Evolutionary conservation across 23 tunicate species (phyloP).

Genomic region (Oikopleura albicans): DNA sequence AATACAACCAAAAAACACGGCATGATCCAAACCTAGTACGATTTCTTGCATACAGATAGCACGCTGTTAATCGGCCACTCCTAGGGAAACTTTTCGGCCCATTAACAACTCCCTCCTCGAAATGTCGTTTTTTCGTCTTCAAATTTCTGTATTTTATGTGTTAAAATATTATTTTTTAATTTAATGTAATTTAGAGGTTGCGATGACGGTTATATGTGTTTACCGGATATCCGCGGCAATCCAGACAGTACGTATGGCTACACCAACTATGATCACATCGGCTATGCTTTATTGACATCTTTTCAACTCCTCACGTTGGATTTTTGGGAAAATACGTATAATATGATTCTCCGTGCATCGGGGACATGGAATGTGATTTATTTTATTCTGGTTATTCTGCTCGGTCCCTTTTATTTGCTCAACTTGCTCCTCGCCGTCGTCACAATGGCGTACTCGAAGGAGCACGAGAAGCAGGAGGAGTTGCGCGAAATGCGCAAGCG

Average conservation of each 20-base stretch:
- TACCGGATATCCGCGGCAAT: conserved; percentile 43
- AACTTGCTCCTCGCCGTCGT: conserved; percentile 77
- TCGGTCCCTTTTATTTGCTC: conserved; percentile 68
- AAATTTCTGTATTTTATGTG: too few relatives aligned
- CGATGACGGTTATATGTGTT: conserved; percentile 36
- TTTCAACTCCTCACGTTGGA: conserved; percentile 75
- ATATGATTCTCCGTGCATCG: conserved; percentile 73
- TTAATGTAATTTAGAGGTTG: conserved; percentile 57
- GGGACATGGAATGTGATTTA: conserved; percentile 67
- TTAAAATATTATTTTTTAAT: too few relatives aligned
- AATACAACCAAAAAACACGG: too few relatives aligned
- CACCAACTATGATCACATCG: conserved; percentile 80
- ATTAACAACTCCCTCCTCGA: too few relatives aligned
- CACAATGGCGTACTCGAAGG: conserved; percentile 58
- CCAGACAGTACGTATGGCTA: conserved; percentile 42
- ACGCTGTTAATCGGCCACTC: too few relatives aligned
- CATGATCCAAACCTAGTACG: too few relatives aligned
- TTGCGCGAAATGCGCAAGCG: conserved; percentile 32
- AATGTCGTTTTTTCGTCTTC: too few relatives aligned
- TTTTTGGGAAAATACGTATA: conserved; percentile 83
- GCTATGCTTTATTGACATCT: conserved; percentile 61
- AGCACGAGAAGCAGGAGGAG: conserved; percentile 45
- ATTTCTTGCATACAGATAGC: too few relatives aligned
- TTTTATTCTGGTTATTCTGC: conserved; percentile 48
- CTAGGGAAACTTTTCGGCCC: too few relatives aligned